Conservation (phyloP, 2,113 vertebrate species). For the Sarotherodon lohbergeri region DNA sequence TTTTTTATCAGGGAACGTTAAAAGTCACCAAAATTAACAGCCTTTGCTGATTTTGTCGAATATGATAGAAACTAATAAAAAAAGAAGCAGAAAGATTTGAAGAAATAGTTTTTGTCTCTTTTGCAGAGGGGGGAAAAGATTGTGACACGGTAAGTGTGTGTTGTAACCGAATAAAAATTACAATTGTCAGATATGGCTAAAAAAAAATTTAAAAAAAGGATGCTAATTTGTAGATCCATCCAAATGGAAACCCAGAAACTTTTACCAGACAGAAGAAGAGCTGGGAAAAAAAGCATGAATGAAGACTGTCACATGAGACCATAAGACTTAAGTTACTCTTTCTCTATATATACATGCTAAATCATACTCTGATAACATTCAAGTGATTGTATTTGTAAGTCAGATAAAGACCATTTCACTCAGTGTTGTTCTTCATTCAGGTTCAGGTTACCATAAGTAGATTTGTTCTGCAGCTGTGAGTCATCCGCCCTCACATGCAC, state of each 20-base stretch:
- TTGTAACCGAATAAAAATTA: neutral
- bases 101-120: neutral
- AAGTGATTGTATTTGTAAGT: neutral
- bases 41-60: neutral
- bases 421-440: neutral
- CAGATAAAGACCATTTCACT: neutral
- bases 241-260: neutral
- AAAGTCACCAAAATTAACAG: neutral
- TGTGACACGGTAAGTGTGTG: neutral
- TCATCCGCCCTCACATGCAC: neutral
- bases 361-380: neutral
- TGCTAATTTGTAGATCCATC: neutral
- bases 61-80: neutral
- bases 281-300: neutral
- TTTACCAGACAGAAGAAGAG: neutral
- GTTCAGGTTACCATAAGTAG: neutral
- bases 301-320: neutral
- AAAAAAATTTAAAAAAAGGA: neutral
- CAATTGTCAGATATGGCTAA: neutral
- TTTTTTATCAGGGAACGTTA: neutral
- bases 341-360: neutral
- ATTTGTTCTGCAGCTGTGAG: neutral
- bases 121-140: neutral
- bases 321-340: neutral
- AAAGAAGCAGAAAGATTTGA: neutral